Conservation (phyloP, 2,113 vertebrate species). For the Phyllostomus discolor region DNA sequence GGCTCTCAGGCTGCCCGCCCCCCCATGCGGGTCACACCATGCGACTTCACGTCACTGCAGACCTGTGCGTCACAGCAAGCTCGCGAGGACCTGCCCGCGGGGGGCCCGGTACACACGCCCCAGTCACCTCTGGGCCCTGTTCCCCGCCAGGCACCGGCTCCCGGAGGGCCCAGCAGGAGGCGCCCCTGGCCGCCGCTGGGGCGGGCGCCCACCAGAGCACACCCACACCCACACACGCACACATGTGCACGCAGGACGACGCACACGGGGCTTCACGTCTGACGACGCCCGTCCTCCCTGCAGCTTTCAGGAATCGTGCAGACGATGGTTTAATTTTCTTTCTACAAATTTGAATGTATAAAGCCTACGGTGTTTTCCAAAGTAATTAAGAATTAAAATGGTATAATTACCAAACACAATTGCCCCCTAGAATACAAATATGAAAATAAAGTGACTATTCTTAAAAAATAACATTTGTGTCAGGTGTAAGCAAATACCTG, state of each 20-base stretch:
- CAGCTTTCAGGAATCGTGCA: background rate
- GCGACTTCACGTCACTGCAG: too few species aligned
- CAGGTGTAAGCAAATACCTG: background rate
- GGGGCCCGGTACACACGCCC: accelerated
- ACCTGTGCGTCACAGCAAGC: too few species aligned
- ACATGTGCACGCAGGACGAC: background rate
- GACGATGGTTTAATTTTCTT: background rate
- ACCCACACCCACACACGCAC: accelerated
- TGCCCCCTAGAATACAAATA: background rate
- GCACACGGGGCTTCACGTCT: too few species aligned
- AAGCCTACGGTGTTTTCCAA: background rate
- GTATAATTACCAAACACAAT: background rate
- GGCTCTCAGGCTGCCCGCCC: background rate
- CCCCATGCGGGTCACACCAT: accelerated
- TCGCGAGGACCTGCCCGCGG: too few species aligned
- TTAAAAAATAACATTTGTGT: background rate
- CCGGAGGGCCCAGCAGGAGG: accelerated
- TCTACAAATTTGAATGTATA: background rate
- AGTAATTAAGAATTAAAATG: background rate
- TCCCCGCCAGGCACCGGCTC: accelerated
- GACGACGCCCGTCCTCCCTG: background rate
- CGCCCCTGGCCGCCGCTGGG: accelerated
- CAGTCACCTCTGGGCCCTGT: accelerated
- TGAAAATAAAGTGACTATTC: background rate
- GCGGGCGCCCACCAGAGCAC: background rate